phyloP scores from a whole-genome alignment of 2,888 invertebrate genomes.

The Drosophila parthenogenetica region DNA sequence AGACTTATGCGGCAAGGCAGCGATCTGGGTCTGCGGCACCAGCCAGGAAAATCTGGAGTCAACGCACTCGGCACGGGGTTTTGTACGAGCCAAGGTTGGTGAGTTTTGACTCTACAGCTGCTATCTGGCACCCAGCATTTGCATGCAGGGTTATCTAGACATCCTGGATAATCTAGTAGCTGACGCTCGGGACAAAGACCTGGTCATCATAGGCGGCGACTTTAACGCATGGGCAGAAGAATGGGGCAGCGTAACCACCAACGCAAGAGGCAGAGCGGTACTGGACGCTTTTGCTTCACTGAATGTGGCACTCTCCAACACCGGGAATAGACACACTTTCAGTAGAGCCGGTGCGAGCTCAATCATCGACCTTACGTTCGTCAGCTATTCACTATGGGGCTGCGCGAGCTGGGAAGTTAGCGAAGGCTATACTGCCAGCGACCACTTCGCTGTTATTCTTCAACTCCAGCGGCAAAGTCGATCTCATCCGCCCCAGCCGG shows the following conservation, averaged over 20 bases:
- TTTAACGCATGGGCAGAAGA: background rate
- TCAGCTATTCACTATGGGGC: background rate
- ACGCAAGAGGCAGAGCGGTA: background rate
- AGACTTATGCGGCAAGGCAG: no score
- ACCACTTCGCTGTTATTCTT: background rate
- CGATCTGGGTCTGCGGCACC: no score
- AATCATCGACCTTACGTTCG: background rate
- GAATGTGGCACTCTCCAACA: no score
- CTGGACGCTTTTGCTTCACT: background rate
- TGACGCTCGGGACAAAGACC: no score
- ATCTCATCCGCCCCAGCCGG: background rate
- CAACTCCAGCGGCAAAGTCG: no score
- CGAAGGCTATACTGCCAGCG: background rate
- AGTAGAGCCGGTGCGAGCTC: background rate
- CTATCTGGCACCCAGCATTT: no score
- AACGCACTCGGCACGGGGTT: no score
- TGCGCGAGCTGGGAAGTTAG: background rate
- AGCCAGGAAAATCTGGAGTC: no score
- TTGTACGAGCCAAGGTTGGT: no score
- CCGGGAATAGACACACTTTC: background rate
- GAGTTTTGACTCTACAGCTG: background rate
- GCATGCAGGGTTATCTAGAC: no score
- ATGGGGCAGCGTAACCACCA: background rate
- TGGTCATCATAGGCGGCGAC: no score
- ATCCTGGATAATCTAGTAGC: no score